Evolutionary conservation across 2,797 vertebrate species (phyloP).

Genomic region (Chaetophractus vellerosus): DNA sequence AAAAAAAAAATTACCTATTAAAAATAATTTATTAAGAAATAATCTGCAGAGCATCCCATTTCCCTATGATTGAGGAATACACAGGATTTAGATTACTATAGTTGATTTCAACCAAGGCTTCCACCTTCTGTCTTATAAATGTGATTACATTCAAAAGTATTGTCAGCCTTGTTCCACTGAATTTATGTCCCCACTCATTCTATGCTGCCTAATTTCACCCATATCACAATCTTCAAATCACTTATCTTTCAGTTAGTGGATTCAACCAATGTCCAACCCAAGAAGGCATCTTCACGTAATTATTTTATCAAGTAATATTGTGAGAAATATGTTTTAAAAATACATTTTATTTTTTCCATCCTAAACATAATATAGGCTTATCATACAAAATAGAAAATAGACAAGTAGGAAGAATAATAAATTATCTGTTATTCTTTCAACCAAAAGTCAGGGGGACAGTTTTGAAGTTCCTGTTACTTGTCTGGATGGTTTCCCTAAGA

Average conservation of each 20-base stretch:
- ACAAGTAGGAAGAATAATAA: conserved; percentile 17
- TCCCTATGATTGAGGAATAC: background rate
- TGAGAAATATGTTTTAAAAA: conserved; percentile 2
- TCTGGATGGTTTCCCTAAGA: background rate
- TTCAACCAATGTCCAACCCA: background rate
- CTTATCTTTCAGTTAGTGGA: background rate
- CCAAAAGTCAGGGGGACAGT: background rate
- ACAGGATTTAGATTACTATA: background rate
- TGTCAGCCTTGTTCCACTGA: background rate
- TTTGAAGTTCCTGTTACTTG: background rate
- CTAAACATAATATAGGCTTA: background rate
- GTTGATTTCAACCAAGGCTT: background rate
- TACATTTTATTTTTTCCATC: conserved; percentile 17
- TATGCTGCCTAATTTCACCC: background rate
- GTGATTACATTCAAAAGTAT: background rate
- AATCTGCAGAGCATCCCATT: background rate
- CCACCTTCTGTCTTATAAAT: background rate
- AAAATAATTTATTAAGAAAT: conserved; percentile 57
- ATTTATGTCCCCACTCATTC: background rate
- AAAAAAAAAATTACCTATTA: conserved; percentile 1
- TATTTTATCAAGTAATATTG: conserved; percentile 28
- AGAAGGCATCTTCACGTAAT: background rate
- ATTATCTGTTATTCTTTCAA: conserved; percentile 30
- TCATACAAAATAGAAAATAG: conserved; percentile 41
- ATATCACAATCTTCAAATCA: background rate